These are phyloP conservation scores for Alviniconcha strummeri DNA, from an alignment of 2,888 invertebrate genomes.

Conservation along the genomic window DNA sequence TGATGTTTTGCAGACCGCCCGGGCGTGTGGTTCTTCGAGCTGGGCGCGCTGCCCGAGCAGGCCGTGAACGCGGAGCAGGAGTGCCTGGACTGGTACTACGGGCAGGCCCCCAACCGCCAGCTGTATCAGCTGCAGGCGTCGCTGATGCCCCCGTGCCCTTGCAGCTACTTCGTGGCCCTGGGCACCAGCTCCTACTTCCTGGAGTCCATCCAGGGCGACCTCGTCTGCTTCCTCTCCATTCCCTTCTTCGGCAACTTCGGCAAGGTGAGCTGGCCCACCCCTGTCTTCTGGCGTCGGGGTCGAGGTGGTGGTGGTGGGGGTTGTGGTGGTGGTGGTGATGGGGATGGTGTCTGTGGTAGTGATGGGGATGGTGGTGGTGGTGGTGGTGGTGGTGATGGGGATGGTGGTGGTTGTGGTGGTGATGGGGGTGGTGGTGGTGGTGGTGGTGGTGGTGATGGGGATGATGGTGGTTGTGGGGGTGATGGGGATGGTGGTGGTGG, in stretches of 20 bases:
- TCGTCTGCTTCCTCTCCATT: slow-evolving; percentile 27
- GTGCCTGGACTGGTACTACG: slow-evolving; percentile 32
- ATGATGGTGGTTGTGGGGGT: too few relatives aligned
- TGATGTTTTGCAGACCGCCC: slow-evolving; percentile 12
- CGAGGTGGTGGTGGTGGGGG: background rate
- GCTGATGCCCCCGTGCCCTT: slow-evolving; percentile 33
- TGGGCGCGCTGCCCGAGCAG: background rate
- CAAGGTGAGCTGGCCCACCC: slow-evolving; percentile 23
- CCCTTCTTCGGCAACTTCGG: slow-evolving; percentile 23
- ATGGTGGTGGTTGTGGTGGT: background rate
- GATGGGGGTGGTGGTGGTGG: too few relatives aligned
- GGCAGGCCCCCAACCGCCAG: background rate
- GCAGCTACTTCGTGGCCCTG: slow-evolving; percentile 12
- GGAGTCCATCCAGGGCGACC: background rate
- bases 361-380: too few relatives aligned
- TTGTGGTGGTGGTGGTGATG: background rate
- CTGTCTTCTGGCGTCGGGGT: background rate
- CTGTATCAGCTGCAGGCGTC: background rate
- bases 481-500: too few relatives aligned
- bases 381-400: too few relatives aligned
- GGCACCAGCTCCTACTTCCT: slow-evolving; percentile 7
- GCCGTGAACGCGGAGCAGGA: slow-evolving; percentile 14
- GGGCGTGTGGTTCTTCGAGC: slow-evolving; percentile 28
- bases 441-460: too few relatives aligned
- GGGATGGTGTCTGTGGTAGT: too few relatives aligned